These are phyloP conservation scores for Formica selysi DNA, from an alignment of 1,140 invertebrate genomes.

Conservation along the genomic window DNA sequence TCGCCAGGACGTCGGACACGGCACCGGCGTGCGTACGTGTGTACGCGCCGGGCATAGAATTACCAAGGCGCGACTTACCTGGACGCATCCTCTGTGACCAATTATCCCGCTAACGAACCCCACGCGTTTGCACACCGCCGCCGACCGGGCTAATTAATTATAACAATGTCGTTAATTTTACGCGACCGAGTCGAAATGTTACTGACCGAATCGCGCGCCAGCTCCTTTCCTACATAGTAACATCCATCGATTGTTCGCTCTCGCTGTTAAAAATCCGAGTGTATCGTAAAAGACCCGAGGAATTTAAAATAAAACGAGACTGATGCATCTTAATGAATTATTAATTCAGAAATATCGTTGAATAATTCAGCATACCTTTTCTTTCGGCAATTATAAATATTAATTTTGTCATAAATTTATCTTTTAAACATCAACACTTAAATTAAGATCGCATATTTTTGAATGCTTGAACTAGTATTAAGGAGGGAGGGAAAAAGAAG, in stretches of 20 bases:
- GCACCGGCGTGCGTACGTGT: conserved; percentile 16
- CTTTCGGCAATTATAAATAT: neutral
- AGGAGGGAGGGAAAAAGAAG: neutral
- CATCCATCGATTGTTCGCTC: neutral
- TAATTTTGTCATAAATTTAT: neutral
- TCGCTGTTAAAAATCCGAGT: conserved; percentile 14
- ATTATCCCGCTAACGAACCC: conserved; percentile 86
- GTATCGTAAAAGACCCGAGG: neutral
- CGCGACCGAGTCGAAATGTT: conserved; percentile 84
- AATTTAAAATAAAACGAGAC: neutral
- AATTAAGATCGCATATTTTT: neutral
- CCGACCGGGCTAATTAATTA: conserved; percentile 84
- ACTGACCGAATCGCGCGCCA: conserved; percentile 79
- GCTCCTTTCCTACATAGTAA: conserved; percentile 30
- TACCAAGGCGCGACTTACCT: conserved; percentile 83
- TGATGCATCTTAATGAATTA: neutral
- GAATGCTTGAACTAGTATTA: too few species aligned
- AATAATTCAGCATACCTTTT: conserved; percentile 17
- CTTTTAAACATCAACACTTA: neutral
- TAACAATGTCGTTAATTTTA: conserved; percentile 86
- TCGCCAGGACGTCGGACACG: conserved; percentile 50
- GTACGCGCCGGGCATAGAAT: conserved; percentile 79
- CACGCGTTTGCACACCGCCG: conserved; percentile 71
- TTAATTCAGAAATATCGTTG: neutral
- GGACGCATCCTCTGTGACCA: conserved; percentile 86